A percentile compares a stretch with the other conserved stretches of the same genome.
Evolutionary conservation across 2,797 vertebrate species (phyloP).

Genomic region (Pangasius krempfi): DNA sequence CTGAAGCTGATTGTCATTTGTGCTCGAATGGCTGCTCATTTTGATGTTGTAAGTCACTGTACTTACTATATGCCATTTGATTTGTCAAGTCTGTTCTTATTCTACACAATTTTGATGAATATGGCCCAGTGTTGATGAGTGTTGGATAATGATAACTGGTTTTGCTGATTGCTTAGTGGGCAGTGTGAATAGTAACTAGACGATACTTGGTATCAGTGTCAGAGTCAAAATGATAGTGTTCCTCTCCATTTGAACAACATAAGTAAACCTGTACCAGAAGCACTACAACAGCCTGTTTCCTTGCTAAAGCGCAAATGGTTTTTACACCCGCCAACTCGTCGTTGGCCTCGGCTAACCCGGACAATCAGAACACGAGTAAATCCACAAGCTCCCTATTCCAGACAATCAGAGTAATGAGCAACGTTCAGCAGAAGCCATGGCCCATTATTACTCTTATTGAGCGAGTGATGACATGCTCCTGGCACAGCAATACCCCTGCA

Average conservation of each 20-base stretch:
- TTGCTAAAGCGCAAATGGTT: slow-evolving; percentile 25
- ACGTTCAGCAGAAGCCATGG: slow-evolving; percentile 63
- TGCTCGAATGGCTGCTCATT: neutral
- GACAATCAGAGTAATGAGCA: slow-evolving; percentile 61
- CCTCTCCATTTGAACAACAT: neutral
- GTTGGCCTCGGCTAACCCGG: slow-evolving; percentile 29
- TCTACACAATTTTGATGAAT: neutral
- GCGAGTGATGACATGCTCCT: slow-evolving; percentile 62
- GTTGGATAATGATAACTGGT: neutral
- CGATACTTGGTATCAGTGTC: neutral
- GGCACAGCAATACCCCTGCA: slow-evolving; percentile 66
- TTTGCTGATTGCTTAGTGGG: neutral
- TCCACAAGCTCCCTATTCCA: slow-evolving; percentile 57
- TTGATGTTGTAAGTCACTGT: neutral
- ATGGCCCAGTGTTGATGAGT: neutral
- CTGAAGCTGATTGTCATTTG: neutral
- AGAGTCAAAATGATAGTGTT: neutral
- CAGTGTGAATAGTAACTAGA: neutral
- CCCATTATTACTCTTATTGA: slow-evolving; percentile 66
- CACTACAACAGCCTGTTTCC: neutral
- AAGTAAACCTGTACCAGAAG: neutral
- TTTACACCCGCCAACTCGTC: slow-evolving; percentile 11
- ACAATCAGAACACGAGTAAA: slow-evolving; percentile 54
- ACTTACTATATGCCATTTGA: neutral
- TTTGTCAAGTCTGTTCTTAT: neutral